A percentile compares a stretch with the other conserved stretches of the same genome.
phyloP scores from a whole-genome alignment of 2,797 vertebrate species.

The Spea hammondii region DNA sequence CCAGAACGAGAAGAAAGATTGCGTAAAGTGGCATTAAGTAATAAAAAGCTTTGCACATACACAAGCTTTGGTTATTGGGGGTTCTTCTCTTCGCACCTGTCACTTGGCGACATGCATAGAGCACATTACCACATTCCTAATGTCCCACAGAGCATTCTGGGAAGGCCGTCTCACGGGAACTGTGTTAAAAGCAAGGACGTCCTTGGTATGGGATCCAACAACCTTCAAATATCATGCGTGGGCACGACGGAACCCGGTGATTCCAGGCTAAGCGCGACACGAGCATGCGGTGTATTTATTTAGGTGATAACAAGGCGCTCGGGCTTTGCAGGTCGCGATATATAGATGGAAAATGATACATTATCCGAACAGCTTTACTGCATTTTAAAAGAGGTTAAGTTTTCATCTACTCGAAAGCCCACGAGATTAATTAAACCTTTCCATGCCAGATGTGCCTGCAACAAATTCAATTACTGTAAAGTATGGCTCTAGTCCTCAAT shows the following conservation, averaged over 20 bases:
- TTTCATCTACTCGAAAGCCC: neutral
- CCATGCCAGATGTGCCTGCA: neutral
- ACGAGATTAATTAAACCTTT: neutral
- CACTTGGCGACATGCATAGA: neutral
- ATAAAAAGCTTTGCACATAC: neutral
- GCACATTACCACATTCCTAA: conserved; percentile 2
- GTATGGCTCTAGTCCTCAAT: neutral
- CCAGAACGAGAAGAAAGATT: too few relatives aligned
- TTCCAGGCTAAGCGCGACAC: neutral
- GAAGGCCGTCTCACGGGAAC: neutral
- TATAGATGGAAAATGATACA: neutral
- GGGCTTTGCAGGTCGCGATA: neutral
- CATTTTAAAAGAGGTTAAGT: neutral
- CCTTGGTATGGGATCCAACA: conserved; percentile 31
- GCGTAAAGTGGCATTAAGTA: too few relatives aligned
- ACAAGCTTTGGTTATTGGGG: neutral
- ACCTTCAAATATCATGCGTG: conserved; percentile 26
- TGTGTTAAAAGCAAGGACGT: conserved; percentile 13
- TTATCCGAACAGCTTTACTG: neutral
- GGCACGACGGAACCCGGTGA: neutral
- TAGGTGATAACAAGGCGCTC: too few relatives aligned
- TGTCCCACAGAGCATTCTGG: conserved; percentile 16
- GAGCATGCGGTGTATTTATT: neutral
- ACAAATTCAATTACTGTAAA: neutral
- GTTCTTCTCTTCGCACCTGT: conserved; percentile 17